Evolutionary conservation across 1,140 invertebrate species (phyloP).

Genomic region (Drosophila sechellia): DNA sequence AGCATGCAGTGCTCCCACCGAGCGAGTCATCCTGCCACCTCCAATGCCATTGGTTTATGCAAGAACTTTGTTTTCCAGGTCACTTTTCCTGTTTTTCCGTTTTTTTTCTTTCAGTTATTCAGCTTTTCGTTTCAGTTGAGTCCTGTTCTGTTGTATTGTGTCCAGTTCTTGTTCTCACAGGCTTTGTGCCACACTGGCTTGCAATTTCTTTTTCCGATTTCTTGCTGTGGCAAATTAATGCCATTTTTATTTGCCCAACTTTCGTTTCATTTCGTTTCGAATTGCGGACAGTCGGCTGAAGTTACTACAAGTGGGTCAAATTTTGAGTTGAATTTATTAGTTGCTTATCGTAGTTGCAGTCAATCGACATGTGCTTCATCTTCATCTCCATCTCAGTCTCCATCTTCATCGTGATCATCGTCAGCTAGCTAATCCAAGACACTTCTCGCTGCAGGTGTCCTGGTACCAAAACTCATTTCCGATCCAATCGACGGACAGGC

Average conservation of each 20-base stretch:
- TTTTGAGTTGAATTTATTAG: constrained; percentile 56
- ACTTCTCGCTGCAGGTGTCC: constrained; percentile 84
- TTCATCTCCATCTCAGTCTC: constrained; percentile 1
- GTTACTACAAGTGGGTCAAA: constrained; percentile 46
- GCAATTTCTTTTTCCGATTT: constrained; percentile 39
- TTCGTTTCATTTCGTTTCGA: constrained; percentile 33
- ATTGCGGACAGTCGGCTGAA: constrained; percentile 25
- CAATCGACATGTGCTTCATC: constrained; percentile 19
- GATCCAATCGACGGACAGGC: constrained; percentile 87
- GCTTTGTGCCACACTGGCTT: constrained; percentile 39
- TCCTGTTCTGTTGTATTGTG: constrained; percentile 13
- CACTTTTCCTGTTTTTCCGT: constrained; percentile 55
- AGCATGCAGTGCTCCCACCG: too few relatives aligned
- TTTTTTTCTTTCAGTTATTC: constrained; percentile 27
- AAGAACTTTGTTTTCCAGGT: constrained; percentile 70
- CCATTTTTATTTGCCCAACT: constrained; percentile 58
- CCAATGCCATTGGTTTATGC: constrained; percentile 37
- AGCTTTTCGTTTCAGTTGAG: constrained; percentile 20
- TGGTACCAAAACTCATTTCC: constrained; percentile 89
- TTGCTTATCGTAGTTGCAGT: constrained; percentile 25
- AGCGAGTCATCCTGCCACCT: constrained; percentile 12
- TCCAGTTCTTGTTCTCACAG: constrained; percentile 11
- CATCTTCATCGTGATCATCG: not conserved
- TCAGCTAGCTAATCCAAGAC: constrained; percentile 25
- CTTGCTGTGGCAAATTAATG: constrained; percentile 58